Percentiles rank a stretch among this genome's conserved stretches.
Conservation (phyloP, 2,888 invertebrate genomes). For the Lymantria dispar region DNA sequence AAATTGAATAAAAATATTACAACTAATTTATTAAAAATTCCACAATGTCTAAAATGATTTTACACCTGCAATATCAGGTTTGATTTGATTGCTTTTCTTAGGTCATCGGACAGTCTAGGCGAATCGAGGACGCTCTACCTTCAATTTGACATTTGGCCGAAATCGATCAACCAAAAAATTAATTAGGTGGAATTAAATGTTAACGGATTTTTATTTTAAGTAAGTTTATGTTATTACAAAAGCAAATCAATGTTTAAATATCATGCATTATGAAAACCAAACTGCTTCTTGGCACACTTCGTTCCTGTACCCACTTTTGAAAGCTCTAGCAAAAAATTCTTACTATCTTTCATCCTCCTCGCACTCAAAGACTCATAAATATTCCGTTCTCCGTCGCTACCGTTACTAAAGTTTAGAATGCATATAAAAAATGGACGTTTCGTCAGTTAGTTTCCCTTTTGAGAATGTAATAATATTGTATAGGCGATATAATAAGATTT, state of each 20-base stretch:
- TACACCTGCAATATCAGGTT: too few relatives aligned
- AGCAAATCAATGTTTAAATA: slow-evolving; percentile 2
- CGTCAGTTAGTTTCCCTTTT: slow-evolving; percentile 51
- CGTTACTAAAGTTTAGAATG: slow-evolving; percentile 64
- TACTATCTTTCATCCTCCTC: slow-evolving; percentile 34
- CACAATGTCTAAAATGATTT: too few relatives aligned
- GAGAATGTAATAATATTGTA: slow-evolving; percentile 46
- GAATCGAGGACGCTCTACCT: too few relatives aligned
- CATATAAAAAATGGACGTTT: slow-evolving; percentile 54
- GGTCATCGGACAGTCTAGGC: too few relatives aligned
- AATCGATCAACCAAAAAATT: too few relatives aligned
- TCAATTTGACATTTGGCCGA: too few relatives aligned
- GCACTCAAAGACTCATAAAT: slow-evolving; percentile 15
- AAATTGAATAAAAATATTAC: too few relatives aligned
- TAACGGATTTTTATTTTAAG: too few relatives aligned
- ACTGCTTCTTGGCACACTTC: slow-evolving; percentile 25
- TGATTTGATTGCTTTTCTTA: too few relatives aligned
- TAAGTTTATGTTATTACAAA: not conserved
- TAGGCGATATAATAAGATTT: slow-evolving; percentile 40
- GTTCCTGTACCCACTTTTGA: slow-evolving; percentile 30
- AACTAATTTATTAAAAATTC: too few relatives aligned
- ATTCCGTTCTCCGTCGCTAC: slow-evolving; percentile 40
- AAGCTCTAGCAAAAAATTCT: slow-evolving; percentile 45
- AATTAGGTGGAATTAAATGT: too few relatives aligned
- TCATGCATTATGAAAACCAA: slow-evolving; percentile 15